These are phyloP conservation scores for Orchesella cincta DNA, from an alignment of 1,140 invertebrate genomes.

Conservation along the genomic window DNA sequence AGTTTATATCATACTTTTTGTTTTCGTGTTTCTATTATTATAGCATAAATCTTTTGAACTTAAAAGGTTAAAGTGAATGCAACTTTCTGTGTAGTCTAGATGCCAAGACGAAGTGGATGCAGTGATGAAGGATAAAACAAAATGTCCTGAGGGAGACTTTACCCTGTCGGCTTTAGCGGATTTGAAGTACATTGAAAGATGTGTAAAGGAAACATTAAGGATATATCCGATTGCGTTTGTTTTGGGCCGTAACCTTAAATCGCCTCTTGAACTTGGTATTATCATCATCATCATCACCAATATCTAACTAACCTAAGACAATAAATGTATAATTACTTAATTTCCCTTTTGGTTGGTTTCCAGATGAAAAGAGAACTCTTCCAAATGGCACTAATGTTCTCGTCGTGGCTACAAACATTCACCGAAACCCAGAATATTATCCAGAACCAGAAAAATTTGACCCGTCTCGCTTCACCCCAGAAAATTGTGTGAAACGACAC, in stretches of 20 bases:
- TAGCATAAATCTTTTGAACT: too few species aligned
- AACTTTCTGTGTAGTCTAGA: background rate
- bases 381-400: background rate
- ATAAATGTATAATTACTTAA: too few species aligned
- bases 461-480: slow-evolving; percentile 59
- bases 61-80: too few species aligned
- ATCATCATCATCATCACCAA: too few species aligned
- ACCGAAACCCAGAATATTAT: slow-evolving; percentile 55
- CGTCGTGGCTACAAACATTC: slow-evolving; percentile 47
- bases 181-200: slow-evolving; percentile 65
- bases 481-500: slow-evolving; percentile 55
- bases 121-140: background rate
- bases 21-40: too few species aligned
- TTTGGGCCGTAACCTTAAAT: slow-evolving; percentile 57
- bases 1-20: too few species aligned
- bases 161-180: slow-evolving; percentile 59
- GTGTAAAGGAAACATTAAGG: slow-evolving; percentile 65
- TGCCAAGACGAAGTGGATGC: background rate
- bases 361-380: background rate
- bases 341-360: background rate
- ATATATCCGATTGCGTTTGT: slow-evolving; percentile 65
- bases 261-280: slow-evolving; percentile 50
- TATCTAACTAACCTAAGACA: too few species aligned
- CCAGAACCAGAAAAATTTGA: slow-evolving; percentile 59
- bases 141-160: slow-evolving; percentile 49